Conservation (phyloP, 2,113 vertebrate genomes). For the Rhynchomys soricoides region DNA sequence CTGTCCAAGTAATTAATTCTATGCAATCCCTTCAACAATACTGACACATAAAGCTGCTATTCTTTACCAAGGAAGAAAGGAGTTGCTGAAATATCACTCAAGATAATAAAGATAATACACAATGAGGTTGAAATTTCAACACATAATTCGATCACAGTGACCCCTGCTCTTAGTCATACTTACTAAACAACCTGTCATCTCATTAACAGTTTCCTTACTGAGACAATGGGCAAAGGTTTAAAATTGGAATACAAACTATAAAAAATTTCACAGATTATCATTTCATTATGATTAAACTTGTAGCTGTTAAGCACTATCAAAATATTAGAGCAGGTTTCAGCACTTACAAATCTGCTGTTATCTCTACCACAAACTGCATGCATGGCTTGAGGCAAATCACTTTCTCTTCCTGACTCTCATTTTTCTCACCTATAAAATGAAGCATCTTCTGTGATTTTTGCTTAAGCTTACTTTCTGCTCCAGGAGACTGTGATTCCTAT, state of each 20-base stretch:
- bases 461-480: background rate
- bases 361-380: background rate
- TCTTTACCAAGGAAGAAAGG: background rate
- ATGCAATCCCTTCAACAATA: background rate
- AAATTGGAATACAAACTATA: background rate
- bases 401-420: background rate
- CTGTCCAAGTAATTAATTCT: background rate
- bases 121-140: background rate
- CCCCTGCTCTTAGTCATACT: background rate
- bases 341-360: background rate
- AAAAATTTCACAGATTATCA: background rate
- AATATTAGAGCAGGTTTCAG: background rate
- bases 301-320: background rate
- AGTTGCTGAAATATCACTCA: background rate
- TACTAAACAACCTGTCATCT: background rate
- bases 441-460: background rate
- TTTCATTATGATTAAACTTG: background rate
- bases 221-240: background rate
- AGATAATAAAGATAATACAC: rapidly evolving
- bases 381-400: background rate
- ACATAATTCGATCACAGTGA: too few species aligned
- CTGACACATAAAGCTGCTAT: background rate
- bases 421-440: slow-evolving; percentile 5
- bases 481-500: background rate
- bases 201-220: background rate